These are phyloP conservation scores for Andricus curvator DNA, from an alignment of 2,888 invertebrate genomes.

Conservation along the genomic window DNA sequence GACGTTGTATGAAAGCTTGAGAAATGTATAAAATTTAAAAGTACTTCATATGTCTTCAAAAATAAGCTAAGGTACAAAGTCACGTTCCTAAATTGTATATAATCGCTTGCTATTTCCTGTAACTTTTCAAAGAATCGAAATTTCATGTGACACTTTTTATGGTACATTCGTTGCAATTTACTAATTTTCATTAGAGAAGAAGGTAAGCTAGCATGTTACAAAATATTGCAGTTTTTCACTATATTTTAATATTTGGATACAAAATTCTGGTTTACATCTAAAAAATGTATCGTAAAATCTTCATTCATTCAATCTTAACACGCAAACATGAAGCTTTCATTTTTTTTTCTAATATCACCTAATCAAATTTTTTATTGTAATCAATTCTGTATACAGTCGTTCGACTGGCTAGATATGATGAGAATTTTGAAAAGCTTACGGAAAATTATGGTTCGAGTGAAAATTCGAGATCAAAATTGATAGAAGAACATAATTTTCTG, in stretches of 20 bases:
- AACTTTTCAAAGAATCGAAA: neutral
- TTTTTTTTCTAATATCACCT: neutral
- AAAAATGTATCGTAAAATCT: neutral
- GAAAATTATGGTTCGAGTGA: neutral
- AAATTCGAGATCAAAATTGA: neutral
- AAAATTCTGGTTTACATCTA: too few species aligned
- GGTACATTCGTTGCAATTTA: neutral
- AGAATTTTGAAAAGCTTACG: neutral
- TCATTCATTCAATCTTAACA: neutral
- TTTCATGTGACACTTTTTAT: neutral
- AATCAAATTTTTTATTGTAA: neutral
- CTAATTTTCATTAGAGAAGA: constrained; percentile 48
- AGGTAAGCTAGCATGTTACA: constrained; percentile 57
- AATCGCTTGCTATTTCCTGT: neutral
- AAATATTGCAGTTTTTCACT: neutral
- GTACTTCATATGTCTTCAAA: neutral
- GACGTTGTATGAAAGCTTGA: neutral
- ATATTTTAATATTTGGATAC: constrained; percentile 3
- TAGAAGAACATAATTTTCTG: neutral
- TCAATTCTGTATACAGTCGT: neutral
- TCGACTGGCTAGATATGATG: neutral
- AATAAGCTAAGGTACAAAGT: neutral
- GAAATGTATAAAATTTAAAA: neutral
- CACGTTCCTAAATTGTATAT: neutral
- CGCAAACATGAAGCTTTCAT: constrained; percentile 9